Evolutionary conservation across 2,113 vertebrate genomes (phyloP), one percentile per base, ranked within the genome.

Genomic region (Nipponia nippon): DNA sequence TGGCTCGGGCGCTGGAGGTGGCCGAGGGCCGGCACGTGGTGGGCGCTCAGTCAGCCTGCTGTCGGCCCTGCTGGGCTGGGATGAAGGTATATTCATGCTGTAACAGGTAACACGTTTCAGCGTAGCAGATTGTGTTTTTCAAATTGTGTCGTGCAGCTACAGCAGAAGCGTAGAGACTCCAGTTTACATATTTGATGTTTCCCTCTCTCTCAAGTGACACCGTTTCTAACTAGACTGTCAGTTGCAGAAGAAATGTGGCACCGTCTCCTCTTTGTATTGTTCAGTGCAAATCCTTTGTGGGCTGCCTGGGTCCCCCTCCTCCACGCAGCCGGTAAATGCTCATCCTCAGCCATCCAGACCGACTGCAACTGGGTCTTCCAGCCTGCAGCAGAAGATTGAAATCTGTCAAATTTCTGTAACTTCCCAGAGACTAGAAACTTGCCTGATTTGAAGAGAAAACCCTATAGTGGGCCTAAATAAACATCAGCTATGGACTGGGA

Each of bases 1-100:
- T 7, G 12, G 0, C 11, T 40, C 2, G 0, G 1, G 25, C 26
- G 67, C 44, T 42, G 79, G 75, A 13, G 32, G 40, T 26, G 34
- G 55, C 50, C 23, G 2, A 30, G n/a, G 71, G 53, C 11, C 27
- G 34, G 84, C 6, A 1, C 6, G 10, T 23, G 23, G 19, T 13
- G 40, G 47, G 46, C 71, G 61, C 65, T 21, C 2, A 9, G 14
- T 2, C 0, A 4, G 11, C 29, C 70, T 44, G 50, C 14, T 17
- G 10, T 16, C 4, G 4, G 47, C 49, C n/a, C 59, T 16, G 23
- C 40, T 8, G 26, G n/a, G 46, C 71, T 69, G 85, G 25, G 20
- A 5, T 1, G 42, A 7, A 32, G 85, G 16, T 27, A 10, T 14
- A n/a, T 1, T 50, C 77, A 13, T 61, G 59, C 56, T 77, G 29